Conservation (phyloP, 2,888 invertebrate species). For the Coremacera marginata region DNA sequence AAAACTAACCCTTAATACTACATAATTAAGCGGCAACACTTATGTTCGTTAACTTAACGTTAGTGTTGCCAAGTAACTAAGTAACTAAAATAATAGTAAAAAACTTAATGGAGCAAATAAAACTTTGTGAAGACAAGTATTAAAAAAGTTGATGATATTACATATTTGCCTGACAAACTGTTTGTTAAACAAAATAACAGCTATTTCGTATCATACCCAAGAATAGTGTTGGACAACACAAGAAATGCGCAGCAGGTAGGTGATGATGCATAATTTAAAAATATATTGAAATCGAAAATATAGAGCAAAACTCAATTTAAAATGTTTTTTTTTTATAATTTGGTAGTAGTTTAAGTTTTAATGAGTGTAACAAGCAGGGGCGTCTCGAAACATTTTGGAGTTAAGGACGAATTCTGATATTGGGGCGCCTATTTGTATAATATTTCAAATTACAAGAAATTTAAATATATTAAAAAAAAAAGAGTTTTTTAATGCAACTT, state of each 20-base stretch:
- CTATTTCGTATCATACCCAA: background rate
- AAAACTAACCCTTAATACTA: conserved; percentile 10
- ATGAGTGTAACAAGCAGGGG: background rate
- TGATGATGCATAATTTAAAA: too few species aligned
- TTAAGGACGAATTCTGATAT: too few species aligned
- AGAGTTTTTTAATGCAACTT: too few species aligned
- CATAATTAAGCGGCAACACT: background rate
- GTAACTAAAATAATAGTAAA: background rate
- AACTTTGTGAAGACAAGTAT: conserved; percentile 26
- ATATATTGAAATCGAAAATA: too few species aligned
- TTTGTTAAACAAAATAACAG: background rate
- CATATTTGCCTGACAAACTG: background rate
- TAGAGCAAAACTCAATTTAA: too few species aligned
- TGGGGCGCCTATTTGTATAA: too few species aligned
- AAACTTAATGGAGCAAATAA: background rate
- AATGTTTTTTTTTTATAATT: too few species aligned
- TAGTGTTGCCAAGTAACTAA: background rate
- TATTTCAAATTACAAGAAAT: too few species aligned
- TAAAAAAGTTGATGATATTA: background rate
- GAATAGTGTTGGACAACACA: too few species aligned
- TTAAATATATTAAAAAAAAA: background rate
- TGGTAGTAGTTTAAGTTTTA: background rate
- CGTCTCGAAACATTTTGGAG: too few species aligned
- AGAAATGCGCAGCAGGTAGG: too few species aligned
- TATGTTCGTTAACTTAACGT: background rate